Conservation (phyloP, 2,888 invertebrate species). For the Automeris io region DNA sequence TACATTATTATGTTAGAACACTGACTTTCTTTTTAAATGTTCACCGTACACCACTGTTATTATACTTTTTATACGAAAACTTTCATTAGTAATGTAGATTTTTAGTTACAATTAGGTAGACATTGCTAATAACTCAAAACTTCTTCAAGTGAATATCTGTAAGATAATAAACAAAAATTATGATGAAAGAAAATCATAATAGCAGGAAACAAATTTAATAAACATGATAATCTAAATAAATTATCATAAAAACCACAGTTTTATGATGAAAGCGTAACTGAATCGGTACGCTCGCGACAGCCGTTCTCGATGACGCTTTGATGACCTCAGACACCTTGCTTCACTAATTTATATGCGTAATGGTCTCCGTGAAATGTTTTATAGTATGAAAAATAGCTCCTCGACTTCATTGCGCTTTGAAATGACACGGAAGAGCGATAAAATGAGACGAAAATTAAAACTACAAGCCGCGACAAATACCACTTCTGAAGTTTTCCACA, state of each 20-base stretch:
- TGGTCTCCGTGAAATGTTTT: slow-evolving; percentile 50
- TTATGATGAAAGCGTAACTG: slow-evolving; percentile 50
- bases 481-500: neutral
- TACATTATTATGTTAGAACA: no score
- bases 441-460: slow-evolving; percentile 26
- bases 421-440: slow-evolving; percentile 34
- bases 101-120: no score
- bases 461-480: slow-evolving; percentile 12
- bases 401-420: slow-evolving; percentile 25
- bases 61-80: no score
- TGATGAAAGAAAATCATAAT: neutral
- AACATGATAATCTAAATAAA: slow-evolving; percentile 2
- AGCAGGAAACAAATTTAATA: neutral
- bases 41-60: no score
- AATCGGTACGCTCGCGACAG: slow-evolving; percentile 27
- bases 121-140: no score
- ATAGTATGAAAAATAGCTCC: slow-evolving; percentile 50
- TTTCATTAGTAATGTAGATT: no score
- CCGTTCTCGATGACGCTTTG: slow-evolving; percentile 45
- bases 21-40: no score
- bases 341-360: slow-evolving; percentile 48
- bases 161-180: slow-evolving; percentile 9
- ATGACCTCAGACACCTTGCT: slow-evolving; percentile 48
- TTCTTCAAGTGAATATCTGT: no score
- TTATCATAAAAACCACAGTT: slow-evolving; percentile 40